phyloP scores from a whole-genome alignment of 2,888 invertebrate species.

The Hirudinaria manillensis region DNA sequence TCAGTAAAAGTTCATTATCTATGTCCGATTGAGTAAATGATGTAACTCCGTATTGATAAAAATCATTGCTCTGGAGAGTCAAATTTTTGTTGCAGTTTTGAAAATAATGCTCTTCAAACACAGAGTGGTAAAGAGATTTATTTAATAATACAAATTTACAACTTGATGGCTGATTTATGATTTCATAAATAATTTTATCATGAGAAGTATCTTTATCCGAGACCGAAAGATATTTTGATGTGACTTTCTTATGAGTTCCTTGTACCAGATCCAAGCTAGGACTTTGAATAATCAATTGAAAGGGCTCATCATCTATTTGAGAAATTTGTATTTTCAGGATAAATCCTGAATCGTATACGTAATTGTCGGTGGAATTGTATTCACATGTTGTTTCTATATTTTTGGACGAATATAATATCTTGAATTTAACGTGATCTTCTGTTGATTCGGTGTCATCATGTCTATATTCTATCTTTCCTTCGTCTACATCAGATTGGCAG shows the following conservation, averaged over 20 bases:
- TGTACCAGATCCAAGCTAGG: background rate
- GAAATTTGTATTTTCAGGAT: background rate
- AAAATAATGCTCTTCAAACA: background rate
- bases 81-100: no score
- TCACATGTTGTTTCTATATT: background rate
- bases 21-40: background rate
- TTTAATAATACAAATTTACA: background rate
- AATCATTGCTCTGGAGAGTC: background rate
- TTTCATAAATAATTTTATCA: background rate
- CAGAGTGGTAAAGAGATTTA: background rate
- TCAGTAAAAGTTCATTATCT: background rate
- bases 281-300: background rate
- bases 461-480: background rate
- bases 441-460: constrained; percentile 1
- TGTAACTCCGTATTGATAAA: background rate
- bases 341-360: background rate
- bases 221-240: background rate
- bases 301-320: background rate
- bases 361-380: background rate
- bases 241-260: background rate
- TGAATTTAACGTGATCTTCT: background rate
- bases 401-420: background rate
- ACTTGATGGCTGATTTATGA: background rate
- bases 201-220: background rate
- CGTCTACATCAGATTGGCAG: background rate